Evolutionary conservation across 92 coral and sea anemone species (phyloP).

Genomic region (Nematostella vectensis): DNA sequence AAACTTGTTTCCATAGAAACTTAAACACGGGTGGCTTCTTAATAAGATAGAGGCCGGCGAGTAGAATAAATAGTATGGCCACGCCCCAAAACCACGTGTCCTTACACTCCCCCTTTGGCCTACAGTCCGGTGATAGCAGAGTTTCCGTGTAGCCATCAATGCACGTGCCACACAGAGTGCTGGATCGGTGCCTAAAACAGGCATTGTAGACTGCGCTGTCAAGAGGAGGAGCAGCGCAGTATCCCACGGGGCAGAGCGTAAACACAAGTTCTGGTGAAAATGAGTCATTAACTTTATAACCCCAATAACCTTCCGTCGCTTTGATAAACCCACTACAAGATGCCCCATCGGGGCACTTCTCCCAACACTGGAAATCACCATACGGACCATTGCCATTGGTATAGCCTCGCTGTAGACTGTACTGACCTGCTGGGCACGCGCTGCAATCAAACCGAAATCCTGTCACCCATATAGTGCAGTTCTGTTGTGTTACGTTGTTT

Average conservation of each 20-base stretch:
- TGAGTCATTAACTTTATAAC: conserved; percentile 5
- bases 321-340: conserved; percentile 12
- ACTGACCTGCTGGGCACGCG: conserved; percentile 30
- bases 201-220: conserved; percentile 12
- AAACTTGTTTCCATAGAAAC: conserved; percentile 5
- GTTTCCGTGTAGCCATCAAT: conserved; percentile 24
- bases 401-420: conserved; percentile 50
- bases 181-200: conserved; percentile 30
- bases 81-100: conserved; percentile 23
- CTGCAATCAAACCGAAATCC: conserved; percentile 34
- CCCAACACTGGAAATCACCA: conserved; percentile 37
- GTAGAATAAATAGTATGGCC: background rate
- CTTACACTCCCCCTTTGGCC: conserved; percentile 4
- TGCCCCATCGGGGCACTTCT: background rate
- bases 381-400: conserved; percentile 17
- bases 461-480: conserved; percentile 8
- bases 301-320: conserved; percentile 35
- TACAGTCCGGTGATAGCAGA: conserved; percentile 26
- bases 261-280: conserved; percentile 6
- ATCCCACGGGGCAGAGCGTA: conserved; percentile 24
- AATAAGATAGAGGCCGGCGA: conserved; percentile 19
- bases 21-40: conserved; percentile 25
- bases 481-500: background rate
- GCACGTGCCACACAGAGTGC: conserved; percentile 33
- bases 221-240: conserved; percentile 19